A percentile compares a stretch with the other conserved stretches of the same genome.
phyloP scores from a whole-genome alignment of 1,140 invertebrate species.

The Vanessa atalanta region DNA sequence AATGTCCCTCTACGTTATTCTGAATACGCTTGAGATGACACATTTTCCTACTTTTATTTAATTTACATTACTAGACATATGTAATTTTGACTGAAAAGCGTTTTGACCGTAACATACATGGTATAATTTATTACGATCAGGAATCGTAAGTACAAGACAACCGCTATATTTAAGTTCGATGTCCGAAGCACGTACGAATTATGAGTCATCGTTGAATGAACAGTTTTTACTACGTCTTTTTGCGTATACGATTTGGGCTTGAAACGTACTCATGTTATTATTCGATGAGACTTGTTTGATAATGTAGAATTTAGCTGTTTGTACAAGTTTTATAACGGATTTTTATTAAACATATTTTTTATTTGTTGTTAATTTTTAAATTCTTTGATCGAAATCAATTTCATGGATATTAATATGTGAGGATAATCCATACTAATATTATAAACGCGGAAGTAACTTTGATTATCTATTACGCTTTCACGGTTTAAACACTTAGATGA shows the following conservation, averaged over 20 bases:
- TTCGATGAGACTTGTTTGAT: background rate
- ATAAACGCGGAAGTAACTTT: too few relatives aligned
- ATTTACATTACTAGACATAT: too few relatives aligned
- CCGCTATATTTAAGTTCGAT: constrained; percentile 9
- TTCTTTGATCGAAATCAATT: too few relatives aligned
- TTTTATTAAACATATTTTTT: background rate
- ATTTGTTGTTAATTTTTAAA: too few relatives aligned
- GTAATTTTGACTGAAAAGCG: too few relatives aligned
- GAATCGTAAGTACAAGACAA: background rate
- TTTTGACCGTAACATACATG: background rate
- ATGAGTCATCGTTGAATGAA: constrained; percentile 14
- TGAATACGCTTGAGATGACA: too few relatives aligned
- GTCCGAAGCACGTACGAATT: constrained; percentile 6
- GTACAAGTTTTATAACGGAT: background rate
- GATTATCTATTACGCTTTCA: too few relatives aligned
- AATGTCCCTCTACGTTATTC: too few relatives aligned
- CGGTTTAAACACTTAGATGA: too few relatives aligned
- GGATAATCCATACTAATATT: too few relatives aligned
- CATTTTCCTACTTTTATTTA: too few relatives aligned
- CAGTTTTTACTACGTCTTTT: constrained; percentile 6
- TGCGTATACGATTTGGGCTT: background rate
- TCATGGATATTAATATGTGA: too few relatives aligned
- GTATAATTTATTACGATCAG: constrained; percentile 5
- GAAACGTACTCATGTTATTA: background rate
- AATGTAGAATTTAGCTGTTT: background rate